Base-by-base conservation (phyloP, 1,140 invertebrate genomes). In the Asbolus verrucosus region DNA sequence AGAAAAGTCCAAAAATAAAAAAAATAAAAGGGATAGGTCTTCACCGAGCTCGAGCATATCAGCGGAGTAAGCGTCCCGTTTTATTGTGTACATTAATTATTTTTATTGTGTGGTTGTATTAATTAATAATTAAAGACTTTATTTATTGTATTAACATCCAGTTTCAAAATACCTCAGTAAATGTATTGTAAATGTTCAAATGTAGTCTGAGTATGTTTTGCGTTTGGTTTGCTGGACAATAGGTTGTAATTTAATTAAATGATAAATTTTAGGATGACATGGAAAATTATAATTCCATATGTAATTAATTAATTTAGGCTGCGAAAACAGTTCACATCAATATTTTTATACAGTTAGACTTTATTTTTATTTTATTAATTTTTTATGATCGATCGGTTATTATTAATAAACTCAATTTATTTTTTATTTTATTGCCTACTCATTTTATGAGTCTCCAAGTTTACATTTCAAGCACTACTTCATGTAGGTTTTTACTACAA, bases 1-100 rank as follows among this genome's bases (percentile, higher is more conserved):
- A 8, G 76, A 76, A 30, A 78, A 79, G 38, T 67, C 71, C 2
- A 78, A 78, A 65, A 78, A 74, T 15, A 79, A 77, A 65, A 75
- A 54, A 24, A 75, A 63, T 21, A 73, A 75, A 54, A 69, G 72
- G 39, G 78, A 79, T 14, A 63, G 76, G 60, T 36, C 73, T 6
- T 78, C 77, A n/a, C 76, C 76, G 4, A 77, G 67, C 63, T 65
- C 73, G 21, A 75, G 31, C 39, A 27, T 71, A 71, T 70, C 61
- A 65, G 31, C 62, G 4, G 65, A 66, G 16, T 66, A 33, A 50
- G 11, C 5, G 15, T 59, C 8, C 14, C 1, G n/a, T 13, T 59
- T 30, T 60, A 33, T 60, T 31, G 19, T 59, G 50, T 59, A 54
- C 16, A 62, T 62, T 39, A 36, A 62, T 33, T 41, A 24, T 63